A percentile compares a stretch with the other conserved stretches of the same genome.
These are phyloP conservation scores for Acanthisitta chloris DNA, from an alignment of 2,113 vertebrate species.

Conservation along the genomic window DNA sequence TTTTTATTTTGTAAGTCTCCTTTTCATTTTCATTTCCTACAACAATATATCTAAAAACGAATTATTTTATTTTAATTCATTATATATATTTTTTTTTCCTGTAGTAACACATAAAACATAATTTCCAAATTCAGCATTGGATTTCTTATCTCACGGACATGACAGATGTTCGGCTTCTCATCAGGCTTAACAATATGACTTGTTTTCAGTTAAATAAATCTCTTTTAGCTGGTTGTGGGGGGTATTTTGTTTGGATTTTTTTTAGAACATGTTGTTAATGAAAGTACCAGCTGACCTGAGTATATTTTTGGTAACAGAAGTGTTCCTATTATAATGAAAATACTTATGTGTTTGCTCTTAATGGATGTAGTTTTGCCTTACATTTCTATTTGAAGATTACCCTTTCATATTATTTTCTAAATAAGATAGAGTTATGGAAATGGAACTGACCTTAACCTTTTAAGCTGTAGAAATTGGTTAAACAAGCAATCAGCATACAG, in stretches of 20 bases:
- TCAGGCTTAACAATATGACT: not conserved
- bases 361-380: not conserved
- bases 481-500: not conserved
- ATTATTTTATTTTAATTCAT: not conserved
- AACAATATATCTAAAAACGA: not conserved
- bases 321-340: not conserved
- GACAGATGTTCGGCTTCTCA: not conserved
- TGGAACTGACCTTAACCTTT: not conserved
- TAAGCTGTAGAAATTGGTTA: not conserved
- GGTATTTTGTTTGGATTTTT: not conserved
- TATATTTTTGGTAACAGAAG: not conserved
- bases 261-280: not conserved
- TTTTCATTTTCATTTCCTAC: not conserved
- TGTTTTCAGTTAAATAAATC: not conserved
- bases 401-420: not conserved
- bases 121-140: not conserved
- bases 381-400: not conserved
- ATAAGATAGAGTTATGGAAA: not conserved
- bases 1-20: not conserved
- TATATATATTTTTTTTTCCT: not conserved
- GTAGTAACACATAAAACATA: not conserved
- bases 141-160: not conserved
- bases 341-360: not conserved
- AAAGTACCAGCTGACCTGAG: not conserved
- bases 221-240: not conserved